Conservation (phyloP, 1,140 invertebrate species). For the Matsumurasca onukii region DNA sequence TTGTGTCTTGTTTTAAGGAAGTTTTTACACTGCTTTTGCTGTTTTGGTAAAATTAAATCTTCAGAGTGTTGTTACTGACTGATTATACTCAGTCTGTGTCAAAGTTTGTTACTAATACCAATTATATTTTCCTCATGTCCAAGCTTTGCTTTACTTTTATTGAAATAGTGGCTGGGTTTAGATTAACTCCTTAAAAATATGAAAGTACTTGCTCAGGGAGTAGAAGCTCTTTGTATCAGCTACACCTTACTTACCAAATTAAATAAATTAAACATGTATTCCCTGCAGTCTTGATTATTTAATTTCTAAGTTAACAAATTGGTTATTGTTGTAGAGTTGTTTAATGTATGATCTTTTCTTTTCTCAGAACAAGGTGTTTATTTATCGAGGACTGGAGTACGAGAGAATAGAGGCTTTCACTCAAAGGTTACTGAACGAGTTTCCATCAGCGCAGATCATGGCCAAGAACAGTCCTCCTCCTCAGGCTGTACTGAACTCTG, state of each 20-base stretch:
- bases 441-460: constrained; percentile 86
- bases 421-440: constrained; percentile 88
- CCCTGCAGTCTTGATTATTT: no score
- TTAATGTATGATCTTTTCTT: constrained; percentile 33
- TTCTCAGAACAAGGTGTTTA: constrained; percentile 90
- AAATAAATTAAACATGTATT: neutral
- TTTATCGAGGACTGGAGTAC: constrained; percentile 94
- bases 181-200: neutral
- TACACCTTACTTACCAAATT: neutral
- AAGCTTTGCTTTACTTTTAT: no score
- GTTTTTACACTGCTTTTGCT: no score
- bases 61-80: no score
- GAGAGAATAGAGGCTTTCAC: constrained; percentile 94
- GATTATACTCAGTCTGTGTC: no score
- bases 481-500: constrained; percentile 78
- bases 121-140: no score
- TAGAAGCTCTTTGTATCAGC: neutral
- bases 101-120: no score
- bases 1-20: no score
- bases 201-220: neutral
- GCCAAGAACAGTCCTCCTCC: constrained; percentile 90
- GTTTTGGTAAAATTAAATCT: no score
- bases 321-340: no score
- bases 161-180: no score
- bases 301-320: no score